Evolutionary conservation across 2,888 invertebrate species (phyloP).

Genomic region (Bruchidius siliquastri): DNA sequence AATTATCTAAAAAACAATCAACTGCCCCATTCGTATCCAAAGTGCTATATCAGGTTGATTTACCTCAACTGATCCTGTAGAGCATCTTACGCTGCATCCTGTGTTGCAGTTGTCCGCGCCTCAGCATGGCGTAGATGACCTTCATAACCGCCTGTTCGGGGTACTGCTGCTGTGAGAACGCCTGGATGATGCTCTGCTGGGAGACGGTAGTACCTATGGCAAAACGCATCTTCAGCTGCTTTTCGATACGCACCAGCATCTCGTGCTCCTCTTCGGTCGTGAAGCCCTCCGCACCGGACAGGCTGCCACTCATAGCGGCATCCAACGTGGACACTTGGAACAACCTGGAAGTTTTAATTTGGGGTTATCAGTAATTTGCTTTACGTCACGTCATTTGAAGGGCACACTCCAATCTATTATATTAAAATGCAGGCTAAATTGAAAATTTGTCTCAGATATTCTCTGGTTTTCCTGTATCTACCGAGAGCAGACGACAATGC

Average conservation of each 20-base stretch:
- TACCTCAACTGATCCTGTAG: constrained; percentile 74
- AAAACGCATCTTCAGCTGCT: constrained; percentile 89
- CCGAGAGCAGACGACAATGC: no score
- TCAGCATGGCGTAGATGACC: constrained; percentile 91
- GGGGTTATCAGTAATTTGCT: no score
- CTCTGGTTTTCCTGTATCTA: no score
- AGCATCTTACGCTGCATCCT: constrained; percentile 96
- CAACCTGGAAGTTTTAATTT: constrained; percentile 50
- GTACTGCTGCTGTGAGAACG: constrained; percentile 79
- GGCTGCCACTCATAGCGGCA: constrained; percentile 88
- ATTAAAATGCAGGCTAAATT: no score
- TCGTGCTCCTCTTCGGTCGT: constrained; percentile 94
- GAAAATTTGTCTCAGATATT: no score
- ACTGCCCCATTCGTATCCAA: no score
- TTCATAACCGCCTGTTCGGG: constrained; percentile 81
- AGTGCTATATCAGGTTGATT: no score
- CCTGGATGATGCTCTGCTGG: constrained; percentile 88
- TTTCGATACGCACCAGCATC: constrained; percentile 82
- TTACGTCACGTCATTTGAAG: no score
- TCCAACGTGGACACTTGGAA: constrained; percentile 97
- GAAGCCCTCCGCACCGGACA: constrained; percentile 97
- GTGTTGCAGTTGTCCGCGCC: constrained; percentile 93
- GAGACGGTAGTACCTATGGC: constrained; percentile 96
- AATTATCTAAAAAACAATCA: no score
- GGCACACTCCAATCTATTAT: no score